phyloP scores from a whole-genome alignment of 2,888 invertebrate genomes.

The Lepidocyrtoides sp. region DNA sequence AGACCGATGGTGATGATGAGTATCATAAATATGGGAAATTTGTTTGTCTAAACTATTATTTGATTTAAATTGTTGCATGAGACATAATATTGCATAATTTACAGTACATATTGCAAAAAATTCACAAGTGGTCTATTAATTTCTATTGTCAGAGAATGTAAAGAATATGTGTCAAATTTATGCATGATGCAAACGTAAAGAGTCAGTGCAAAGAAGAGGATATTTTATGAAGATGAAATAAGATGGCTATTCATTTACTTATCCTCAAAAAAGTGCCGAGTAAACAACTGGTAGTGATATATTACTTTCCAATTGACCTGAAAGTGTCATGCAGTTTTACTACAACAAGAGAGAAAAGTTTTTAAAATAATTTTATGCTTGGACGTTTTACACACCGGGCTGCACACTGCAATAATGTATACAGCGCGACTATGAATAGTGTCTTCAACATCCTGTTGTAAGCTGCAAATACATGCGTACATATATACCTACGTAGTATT shows the following conservation, averaged over 20 bases:
- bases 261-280: background rate
- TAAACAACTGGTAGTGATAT: conserved; percentile 9
- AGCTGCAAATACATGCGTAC: background rate
- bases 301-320: conserved; percentile 47
- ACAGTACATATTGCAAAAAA: background rate
- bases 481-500: no score
- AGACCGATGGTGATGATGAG: background rate
- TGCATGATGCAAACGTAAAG: background rate
- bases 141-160: background rate
- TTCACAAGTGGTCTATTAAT: background rate
- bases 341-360: background rate
- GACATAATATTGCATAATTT: background rate
- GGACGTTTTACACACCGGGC: background rate
- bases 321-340: conserved; percentile 15
- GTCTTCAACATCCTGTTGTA: background rate
- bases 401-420: no score
- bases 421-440: no score
- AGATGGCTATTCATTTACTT: background rate
- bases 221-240: background rate
- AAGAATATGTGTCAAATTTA: background rate
- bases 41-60: background rate
- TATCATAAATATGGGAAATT: background rate
- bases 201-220: background rate
- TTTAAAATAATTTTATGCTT: background rate
- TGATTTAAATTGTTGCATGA: background rate